Conservation (phyloP, 2,888 invertebrate species). For the Bembecia ichneumoniformis region DNA sequence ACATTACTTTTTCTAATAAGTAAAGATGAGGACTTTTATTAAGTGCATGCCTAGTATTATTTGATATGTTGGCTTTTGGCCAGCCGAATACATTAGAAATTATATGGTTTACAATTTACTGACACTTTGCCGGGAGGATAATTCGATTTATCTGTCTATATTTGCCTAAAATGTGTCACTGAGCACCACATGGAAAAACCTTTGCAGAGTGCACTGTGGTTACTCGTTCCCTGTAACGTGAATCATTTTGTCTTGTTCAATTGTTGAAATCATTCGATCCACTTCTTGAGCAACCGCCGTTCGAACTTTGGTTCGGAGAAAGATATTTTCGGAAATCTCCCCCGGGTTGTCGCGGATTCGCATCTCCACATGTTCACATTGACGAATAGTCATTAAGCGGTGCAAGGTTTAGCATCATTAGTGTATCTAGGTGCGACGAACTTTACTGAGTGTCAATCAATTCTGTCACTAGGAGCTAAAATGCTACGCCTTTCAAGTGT, state of each 20-base stretch:
- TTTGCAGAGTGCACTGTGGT: background rate
- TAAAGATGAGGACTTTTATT: too few species aligned
- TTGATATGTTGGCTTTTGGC: too few species aligned
- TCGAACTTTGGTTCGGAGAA: conserved; percentile 8
- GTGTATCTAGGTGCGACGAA: background rate
- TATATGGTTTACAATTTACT: too few species aligned
- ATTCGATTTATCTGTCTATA: too few species aligned
- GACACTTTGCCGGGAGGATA: too few species aligned
- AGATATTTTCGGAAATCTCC: conserved; percentile 50
- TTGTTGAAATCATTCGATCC: background rate
- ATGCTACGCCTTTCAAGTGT: background rate
- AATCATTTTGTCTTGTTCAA: background rate
- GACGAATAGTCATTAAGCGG: conserved; percentile 6
- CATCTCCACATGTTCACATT: conserved; percentile 16
- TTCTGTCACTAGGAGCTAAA: background rate
- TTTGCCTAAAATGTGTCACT: too few species aligned
- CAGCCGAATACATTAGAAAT: too few species aligned
- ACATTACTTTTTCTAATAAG: too few species aligned
- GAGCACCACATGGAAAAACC: background rate
- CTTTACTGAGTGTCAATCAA: background rate
- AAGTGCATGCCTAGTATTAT: too few species aligned
- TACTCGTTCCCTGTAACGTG: background rate
- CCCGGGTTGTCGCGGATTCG: conserved; percentile 40
- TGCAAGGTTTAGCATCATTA: background rate
- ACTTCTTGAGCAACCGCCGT: background rate